Conservation (phyloP, 2,797 vertebrate genomes). For the Rhynchotus rufescens region DNA sequence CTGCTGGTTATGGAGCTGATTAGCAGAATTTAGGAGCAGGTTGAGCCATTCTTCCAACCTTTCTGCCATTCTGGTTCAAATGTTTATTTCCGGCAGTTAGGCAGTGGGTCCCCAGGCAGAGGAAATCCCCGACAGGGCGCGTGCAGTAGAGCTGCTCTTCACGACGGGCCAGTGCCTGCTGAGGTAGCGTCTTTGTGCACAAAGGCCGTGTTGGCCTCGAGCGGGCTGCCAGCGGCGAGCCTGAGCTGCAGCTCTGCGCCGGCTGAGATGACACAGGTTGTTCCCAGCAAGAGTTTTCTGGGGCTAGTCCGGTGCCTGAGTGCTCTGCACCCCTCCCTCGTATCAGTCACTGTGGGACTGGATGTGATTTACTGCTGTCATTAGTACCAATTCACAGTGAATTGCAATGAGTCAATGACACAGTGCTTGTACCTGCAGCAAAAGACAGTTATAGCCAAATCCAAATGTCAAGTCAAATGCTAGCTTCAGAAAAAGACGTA, state of each 20-base stretch:
- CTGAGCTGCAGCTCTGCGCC: neutral
- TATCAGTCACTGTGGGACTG: neutral
- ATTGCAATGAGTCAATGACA: neutral
- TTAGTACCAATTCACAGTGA: neutral
- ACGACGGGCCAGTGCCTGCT: neutral
- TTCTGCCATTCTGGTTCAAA: neutral
- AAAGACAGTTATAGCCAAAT: neutral
- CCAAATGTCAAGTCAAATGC: neutral
- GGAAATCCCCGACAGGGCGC: neutral
- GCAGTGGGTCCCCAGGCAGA: neutral
- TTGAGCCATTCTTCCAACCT: neutral
- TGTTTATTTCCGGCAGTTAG: accelerated
- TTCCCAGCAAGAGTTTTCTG: neutral
- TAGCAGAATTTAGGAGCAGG: conserved; percentile 2
- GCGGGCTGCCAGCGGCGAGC: neutral
- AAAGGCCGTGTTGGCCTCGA: neutral
- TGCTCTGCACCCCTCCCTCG: neutral
- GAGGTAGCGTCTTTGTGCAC: neutral
- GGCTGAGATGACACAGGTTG: accelerated
- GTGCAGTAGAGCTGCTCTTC: neutral
- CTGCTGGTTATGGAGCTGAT: conserved; percentile 31
- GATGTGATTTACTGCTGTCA: neutral
- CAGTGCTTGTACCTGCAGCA: neutral
- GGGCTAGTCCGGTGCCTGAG: neutral
- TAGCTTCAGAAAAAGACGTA: neutral